Evolutionary conservation across 2,888 invertebrate species (phyloP).

Genomic region (Amiota communis): DNA sequence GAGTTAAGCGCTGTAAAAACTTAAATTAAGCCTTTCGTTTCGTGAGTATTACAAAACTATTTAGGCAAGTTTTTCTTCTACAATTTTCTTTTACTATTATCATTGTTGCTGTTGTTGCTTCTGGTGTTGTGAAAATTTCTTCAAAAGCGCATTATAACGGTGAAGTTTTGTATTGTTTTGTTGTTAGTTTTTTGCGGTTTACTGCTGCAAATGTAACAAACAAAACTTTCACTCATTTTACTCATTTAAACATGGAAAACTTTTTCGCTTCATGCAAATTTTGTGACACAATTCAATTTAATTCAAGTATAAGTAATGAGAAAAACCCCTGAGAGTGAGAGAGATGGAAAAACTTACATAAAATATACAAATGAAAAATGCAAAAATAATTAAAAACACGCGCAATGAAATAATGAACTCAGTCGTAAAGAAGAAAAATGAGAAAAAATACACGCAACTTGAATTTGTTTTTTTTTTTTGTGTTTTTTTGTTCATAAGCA

Average conservation of each 20-base stretch:
- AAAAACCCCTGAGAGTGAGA: too few relatives aligned
- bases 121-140: background rate
- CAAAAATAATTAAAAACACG: slow-evolving; percentile 16
- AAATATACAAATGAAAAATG: background rate
- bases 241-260: background rate
- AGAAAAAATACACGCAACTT: too few relatives aligned
- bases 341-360: background rate
- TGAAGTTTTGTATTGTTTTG: background rate
- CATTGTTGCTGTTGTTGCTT: background rate
- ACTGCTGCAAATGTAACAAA: background rate
- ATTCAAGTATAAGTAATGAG: background rate
- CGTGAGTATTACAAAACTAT: too few relatives aligned
- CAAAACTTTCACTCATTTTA: background rate
- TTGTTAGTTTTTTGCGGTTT: background rate
- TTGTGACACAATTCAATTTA: slow-evolving; percentile 10
- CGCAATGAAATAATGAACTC: slow-evolving; percentile 4
- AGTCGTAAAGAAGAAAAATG: background rate
- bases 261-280: background rate
- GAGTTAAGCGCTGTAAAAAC: too few relatives aligned
- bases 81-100: too few relatives aligned
- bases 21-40: too few relatives aligned
- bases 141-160: background rate
- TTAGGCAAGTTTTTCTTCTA: too few relatives aligned
- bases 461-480: too few relatives aligned
- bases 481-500: too few relatives aligned